phyloP scores from a whole-genome alignment of 2,888 invertebrate genomes.

The Eupithecia subfuscata region DNA sequence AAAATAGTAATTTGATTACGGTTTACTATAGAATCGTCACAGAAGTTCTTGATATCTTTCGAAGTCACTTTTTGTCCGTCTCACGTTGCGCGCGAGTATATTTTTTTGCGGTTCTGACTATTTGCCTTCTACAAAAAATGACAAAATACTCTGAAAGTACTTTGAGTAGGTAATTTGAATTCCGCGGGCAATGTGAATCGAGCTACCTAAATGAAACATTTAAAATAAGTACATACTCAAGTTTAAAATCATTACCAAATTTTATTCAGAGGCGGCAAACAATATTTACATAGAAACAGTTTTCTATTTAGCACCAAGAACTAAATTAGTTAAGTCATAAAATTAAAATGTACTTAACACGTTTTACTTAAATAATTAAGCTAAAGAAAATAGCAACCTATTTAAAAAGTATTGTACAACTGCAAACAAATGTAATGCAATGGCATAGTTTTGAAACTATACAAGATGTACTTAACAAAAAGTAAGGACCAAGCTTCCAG shows the following conservation, averaged over 20 bases:
- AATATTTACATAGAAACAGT: not conserved
- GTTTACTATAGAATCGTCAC: too few species aligned
- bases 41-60: not conserved
- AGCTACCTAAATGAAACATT: too few species aligned
- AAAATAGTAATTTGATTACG: too few species aligned
- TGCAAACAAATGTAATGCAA: not conserved
- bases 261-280: not conserved
- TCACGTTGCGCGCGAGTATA: not conserved
- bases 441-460: not conserved
- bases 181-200: not conserved
- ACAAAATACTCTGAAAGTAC: not conserved
- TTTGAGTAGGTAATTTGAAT: not conserved
- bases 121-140: not conserved
- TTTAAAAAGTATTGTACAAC: not conserved
- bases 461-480: too few species aligned
- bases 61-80: too few species aligned
- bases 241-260: not conserved
- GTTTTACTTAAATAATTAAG: not conserved
- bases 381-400: not conserved
- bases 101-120: not conserved
- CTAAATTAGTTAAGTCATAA: not conserved
- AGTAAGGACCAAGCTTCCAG: too few species aligned
- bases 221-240: not conserved
- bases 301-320: not conserved
- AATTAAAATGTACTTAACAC: not conserved